phyloP scores from a whole-genome alignment of 1,140 invertebrate species.

The Polypedilum pembai region DNA sequence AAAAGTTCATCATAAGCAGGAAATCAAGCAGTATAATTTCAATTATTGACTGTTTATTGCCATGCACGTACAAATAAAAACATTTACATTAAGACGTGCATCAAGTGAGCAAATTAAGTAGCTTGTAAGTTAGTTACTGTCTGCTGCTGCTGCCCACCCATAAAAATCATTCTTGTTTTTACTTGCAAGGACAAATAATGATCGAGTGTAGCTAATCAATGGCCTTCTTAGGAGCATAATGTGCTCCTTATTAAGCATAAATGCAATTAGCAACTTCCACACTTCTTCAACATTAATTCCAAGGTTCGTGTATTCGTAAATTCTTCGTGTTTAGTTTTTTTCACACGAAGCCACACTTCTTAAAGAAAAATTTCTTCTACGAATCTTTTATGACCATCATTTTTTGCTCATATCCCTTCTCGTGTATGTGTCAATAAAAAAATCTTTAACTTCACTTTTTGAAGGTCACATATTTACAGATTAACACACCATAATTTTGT shows the following conservation, averaged over 20 bases:
- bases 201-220: conserved; percentile 2
- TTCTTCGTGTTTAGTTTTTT: conserved; percentile 8
- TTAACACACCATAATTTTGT: conserved; percentile 28
- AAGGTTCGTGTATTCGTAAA: conserved; percentile 21
- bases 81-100: too few relatives aligned
- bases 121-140: too few relatives aligned
- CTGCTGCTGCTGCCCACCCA: too few relatives aligned
- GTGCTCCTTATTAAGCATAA: background rate
- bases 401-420: background rate
- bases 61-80: too few relatives aligned
- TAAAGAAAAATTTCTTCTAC: background rate
- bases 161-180: too few relatives aligned
- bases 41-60: too few relatives aligned
- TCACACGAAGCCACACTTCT: conserved; percentile 23
- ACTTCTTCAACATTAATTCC: conserved; percentile 20
- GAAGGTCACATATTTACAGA: conserved; percentile 27
- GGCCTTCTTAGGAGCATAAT: conserved; percentile 11
- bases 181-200: background rate
- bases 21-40: too few relatives aligned
- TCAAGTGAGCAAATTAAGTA: too few relatives aligned
- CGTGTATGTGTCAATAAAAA: background rate
- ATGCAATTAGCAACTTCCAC: conserved; percentile 4
- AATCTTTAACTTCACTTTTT: background rate
- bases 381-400: background rate
- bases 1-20: too few relatives aligned